Evolutionary conservation across 2,797 vertebrate species (phyloP).

Genomic region (Melanotaenia pygmaea): DNA sequence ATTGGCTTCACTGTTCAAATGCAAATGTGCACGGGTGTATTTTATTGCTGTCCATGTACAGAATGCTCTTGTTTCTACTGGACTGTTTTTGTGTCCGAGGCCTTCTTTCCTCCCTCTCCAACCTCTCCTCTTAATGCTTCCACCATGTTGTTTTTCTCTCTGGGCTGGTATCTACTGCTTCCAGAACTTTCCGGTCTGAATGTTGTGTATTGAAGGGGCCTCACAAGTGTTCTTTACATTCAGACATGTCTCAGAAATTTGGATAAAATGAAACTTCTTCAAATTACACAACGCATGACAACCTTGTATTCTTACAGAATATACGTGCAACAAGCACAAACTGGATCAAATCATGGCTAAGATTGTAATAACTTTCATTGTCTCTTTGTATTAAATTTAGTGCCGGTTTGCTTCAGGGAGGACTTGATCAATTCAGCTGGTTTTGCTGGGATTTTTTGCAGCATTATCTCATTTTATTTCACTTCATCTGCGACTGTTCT

Average conservation of each 20-base stretch:
- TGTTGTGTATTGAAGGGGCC: slow-evolving; percentile 39
- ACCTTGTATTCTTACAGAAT: slow-evolving; percentile 44
- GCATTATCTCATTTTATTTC: slow-evolving; percentile 23
- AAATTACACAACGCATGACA: slow-evolving; percentile 34
- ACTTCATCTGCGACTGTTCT: slow-evolving; percentile 38
- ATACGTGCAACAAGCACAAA: slow-evolving; percentile 62
- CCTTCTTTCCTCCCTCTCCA: slow-evolving; percentile 7
- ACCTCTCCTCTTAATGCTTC: slow-evolving; percentile 48
- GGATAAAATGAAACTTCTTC: slow-evolving; percentile 9
- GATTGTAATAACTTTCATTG: slow-evolving; percentile 51
- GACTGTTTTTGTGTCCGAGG: slow-evolving; percentile 53
- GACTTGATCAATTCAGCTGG: slow-evolving; percentile 49
- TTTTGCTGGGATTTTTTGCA: slow-evolving; percentile 43
- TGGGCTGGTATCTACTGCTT: slow-evolving; percentile 52
- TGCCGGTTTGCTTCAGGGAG: slow-evolving; percentile 52
- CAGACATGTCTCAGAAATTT: slow-evolving; percentile 22
- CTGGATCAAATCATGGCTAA: slow-evolving; percentile 38
- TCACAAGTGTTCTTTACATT: slow-evolving; percentile 41
- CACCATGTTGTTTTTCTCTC: slow-evolving; percentile 49
- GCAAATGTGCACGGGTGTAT: slow-evolving; percentile 57
- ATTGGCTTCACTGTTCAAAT: slow-evolving; percentile 88
- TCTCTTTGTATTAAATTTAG: slow-evolving; percentile 53
- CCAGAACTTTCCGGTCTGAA: slow-evolving; percentile 60
- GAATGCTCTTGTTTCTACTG: slow-evolving; percentile 55
- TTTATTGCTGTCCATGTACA: slow-evolving; percentile 45